Conservation (phyloP, 2,888 invertebrate species). For the Sturmia bella region DNA sequence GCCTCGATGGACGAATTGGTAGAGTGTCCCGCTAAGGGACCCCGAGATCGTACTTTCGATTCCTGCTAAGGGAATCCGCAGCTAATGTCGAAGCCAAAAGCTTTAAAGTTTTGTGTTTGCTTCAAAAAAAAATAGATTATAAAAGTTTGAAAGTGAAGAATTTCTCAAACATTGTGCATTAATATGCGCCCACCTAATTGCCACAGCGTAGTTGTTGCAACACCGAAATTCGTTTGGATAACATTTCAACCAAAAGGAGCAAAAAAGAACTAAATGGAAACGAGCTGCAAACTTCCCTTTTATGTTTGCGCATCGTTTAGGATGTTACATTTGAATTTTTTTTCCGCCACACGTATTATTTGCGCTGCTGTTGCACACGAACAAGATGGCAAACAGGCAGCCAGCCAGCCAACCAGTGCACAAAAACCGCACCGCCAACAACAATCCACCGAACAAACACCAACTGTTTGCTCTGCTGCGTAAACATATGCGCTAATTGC, state of each 20-base stretch:
- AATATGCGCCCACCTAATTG: slow-evolving; percentile 31
- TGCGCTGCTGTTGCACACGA: slow-evolving; percentile 21
- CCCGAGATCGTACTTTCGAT: too few species aligned
- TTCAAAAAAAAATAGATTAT: background rate
- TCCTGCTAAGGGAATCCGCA: too few species aligned
- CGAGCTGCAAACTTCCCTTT: slow-evolving; percentile 30
- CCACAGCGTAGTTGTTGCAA: background rate
- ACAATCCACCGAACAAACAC: slow-evolving; percentile 13
- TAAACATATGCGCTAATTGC: slow-evolving; percentile 63
- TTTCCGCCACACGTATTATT: slow-evolving; percentile 8
- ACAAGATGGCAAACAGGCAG: slow-evolving; percentile 1
- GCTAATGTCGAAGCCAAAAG: too few species aligned
- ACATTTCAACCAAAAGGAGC: slow-evolving; percentile 5
- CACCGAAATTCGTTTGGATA: slow-evolving; percentile 16
- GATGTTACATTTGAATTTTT: slow-evolving; percentile 27
- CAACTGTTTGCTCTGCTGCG: slow-evolving; percentile 31
- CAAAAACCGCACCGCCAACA: slow-evolving; percentile 26
- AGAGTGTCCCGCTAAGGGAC: too few species aligned
- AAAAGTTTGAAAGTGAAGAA: background rate
- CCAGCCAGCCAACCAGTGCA: slow-evolving; percentile 28
- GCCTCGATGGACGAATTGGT: too few species aligned
- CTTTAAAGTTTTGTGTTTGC: too few species aligned
- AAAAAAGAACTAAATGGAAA: slow-evolving; percentile 9
- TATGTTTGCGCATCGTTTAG: slow-evolving; percentile 47
- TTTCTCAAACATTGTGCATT: background rate